A percentile compares a stretch with the other conserved stretches of the same genome.
Evolutionary conservation across 1,140 invertebrate species (phyloP).

Genomic region (Habropoda laboriosa): DNA sequence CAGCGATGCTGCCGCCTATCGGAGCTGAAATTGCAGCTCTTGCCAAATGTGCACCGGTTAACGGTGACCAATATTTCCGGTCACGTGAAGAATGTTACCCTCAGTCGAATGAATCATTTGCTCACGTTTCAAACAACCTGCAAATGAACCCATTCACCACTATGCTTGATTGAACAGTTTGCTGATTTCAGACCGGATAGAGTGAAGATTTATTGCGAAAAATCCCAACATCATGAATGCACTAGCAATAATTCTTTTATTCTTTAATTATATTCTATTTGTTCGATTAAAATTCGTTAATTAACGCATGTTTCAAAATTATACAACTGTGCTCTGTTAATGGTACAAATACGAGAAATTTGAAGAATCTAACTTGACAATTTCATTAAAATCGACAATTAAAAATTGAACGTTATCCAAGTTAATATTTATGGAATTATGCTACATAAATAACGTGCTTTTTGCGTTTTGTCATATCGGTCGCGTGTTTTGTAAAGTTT

Average conservation of each 20-base stretch:
- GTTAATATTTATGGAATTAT: background rate
- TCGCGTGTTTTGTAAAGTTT: conserved; percentile 69
- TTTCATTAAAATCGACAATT: too few species aligned
- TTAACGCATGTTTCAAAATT: too few species aligned
- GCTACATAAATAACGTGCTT: background rate
- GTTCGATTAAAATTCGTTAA: too few species aligned
- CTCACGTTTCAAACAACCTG: conserved; percentile 17
- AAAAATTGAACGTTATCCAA: background rate
- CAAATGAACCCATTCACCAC: conserved; percentile 17
- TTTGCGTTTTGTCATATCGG: background rate
- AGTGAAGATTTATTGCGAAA: background rate
- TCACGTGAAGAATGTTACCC: conserved; percentile 67
- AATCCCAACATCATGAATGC: background rate
- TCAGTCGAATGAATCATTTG: conserved; percentile 64
- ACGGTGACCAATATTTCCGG: conserved; percentile 74
- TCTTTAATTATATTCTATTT: too few species aligned
- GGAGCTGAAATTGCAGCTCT: conserved; percentile 56
- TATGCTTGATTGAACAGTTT: conserved; percentile 5
- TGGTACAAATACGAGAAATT: background rate
- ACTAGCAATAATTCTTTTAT: too few species aligned
- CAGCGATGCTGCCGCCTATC: conserved; percentile 73
- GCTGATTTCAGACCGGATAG: conserved; percentile 25
- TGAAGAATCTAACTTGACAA: too few species aligned
- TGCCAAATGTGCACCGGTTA: conserved; percentile 57
- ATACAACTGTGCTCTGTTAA: too few species aligned